Percentiles rank a stretch among this genome's conserved stretches.
phyloP scores from a whole-genome alignment of 2,797 vertebrate species.

The Prionace glauca region DNA sequence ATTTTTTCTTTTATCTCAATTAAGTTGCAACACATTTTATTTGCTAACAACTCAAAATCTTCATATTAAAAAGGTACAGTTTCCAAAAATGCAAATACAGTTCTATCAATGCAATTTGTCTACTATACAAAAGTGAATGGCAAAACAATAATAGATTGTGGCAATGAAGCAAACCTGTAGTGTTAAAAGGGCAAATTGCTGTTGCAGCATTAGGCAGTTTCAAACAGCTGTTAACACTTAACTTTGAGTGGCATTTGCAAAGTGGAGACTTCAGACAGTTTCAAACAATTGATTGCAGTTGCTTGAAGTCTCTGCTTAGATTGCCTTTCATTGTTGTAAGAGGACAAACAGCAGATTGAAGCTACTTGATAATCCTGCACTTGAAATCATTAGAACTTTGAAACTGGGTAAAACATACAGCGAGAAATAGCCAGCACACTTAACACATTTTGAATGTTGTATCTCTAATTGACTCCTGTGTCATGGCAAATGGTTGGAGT shows the following conservation, averaged over 20 bases:
- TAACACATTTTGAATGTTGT: background rate
- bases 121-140: background rate
- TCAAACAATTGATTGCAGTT: background rate
- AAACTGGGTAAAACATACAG: background rate
- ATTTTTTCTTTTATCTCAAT: background rate
- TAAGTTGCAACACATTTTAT: background rate
- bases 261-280: background rate
- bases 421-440: background rate
- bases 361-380: background rate
- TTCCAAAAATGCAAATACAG: too few species aligned
- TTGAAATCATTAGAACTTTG: background rate
- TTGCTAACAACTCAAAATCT: background rate
- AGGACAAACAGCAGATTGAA: background rate
- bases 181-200: background rate
- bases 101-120: background rate
- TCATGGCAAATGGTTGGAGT: background rate
- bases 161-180: background rate
- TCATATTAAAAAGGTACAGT: background rate
- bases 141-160: background rate
- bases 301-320: background rate
- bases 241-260: background rate
- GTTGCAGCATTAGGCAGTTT: background rate
- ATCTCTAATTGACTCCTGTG: background rate
- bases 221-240: background rate
- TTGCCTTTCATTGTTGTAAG: background rate